Conservation (phyloP, 2,797 vertebrate species). For the Micrastur ruficollis region DNA sequence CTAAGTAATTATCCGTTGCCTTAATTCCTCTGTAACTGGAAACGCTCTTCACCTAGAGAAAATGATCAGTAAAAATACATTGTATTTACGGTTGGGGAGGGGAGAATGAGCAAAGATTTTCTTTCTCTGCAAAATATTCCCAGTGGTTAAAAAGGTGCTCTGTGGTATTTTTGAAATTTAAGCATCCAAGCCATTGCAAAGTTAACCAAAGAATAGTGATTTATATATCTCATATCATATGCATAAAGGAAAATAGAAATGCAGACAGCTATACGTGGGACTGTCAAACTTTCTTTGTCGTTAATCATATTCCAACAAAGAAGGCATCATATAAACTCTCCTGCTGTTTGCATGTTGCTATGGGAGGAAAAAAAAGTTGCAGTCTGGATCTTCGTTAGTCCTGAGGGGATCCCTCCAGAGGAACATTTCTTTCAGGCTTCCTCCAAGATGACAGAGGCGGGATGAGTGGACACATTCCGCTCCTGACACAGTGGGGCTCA, state of each 20-base stretch:
- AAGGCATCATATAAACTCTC: not conserved
- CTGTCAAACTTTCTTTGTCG: not conserved
- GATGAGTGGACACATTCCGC: conserved; percentile 24
- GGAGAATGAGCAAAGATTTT: not conserved
- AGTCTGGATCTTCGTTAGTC: not conserved
- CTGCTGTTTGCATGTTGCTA: not conserved
- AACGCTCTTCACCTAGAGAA: not conserved
- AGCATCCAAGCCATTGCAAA: not conserved
- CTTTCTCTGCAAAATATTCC: not conserved
- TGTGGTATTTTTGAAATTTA: not conserved
- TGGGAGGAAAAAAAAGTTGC: conserved; percentile 41
- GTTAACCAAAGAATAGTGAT: not conserved
- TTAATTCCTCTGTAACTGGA: not conserved
- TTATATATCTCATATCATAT: not conserved
- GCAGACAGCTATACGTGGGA: not conserved
- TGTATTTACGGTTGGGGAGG: not conserved
- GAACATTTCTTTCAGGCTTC: not conserved
- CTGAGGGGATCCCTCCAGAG: conserved; percentile 54
- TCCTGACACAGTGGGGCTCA: not conserved
- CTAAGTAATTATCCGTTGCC: not conserved
- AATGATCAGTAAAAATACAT: not conserved
- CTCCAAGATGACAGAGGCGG: not conserved
- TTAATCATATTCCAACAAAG: not conserved
- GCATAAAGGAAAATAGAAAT: not conserved
- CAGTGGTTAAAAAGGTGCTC: not conserved